Conservation (phyloP, 2,888 invertebrate species). For the Oscheius myriophilus region DNA sequence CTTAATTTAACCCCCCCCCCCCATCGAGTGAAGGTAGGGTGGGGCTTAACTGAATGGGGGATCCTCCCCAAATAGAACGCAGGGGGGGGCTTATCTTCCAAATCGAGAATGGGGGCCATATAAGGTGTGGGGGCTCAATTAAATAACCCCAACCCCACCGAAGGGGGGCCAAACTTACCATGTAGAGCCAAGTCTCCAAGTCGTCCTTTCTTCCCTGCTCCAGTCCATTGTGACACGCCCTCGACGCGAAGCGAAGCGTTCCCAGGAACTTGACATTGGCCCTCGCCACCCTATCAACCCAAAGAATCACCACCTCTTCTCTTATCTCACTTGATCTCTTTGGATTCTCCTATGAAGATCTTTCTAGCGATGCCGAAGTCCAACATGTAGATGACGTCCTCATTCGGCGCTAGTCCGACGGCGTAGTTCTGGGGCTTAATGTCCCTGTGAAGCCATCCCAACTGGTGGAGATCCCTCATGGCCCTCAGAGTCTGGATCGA, state of each 20-base stretch:
- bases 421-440: constrained; percentile 50
- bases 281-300: too few species aligned
- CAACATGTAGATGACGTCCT: constrained; percentile 24
- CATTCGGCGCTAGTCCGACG: constrained; percentile 29
- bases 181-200: constrained; percentile 48
- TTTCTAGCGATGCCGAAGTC: constrained; percentile 29
- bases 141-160: too few species aligned
- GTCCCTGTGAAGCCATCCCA: constrained; percentile 49
- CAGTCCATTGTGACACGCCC: constrained; percentile 41
- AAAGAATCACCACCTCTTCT: too few species aligned
- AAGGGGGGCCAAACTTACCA: too few species aligned
- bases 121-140: too few species aligned
- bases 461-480: constrained; percentile 40
- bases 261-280: constrained; percentile 51
- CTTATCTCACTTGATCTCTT: constrained; percentile 17
- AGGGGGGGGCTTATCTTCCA: too few species aligned
- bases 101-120: too few species aligned
- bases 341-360: constrained; percentile 23
- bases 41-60: too few species aligned
- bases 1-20: too few species aligned
- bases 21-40: too few species aligned
- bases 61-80: too few species aligned
- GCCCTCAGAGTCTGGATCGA: constrained; percentile 42
- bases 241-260: constrained; percentile 44
- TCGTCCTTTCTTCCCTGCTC: constrained; percentile 54